Base-by-base conservation (phyloP, 2,113 vertebrate genomes). In the Lutjanus erythropterus region DNA sequence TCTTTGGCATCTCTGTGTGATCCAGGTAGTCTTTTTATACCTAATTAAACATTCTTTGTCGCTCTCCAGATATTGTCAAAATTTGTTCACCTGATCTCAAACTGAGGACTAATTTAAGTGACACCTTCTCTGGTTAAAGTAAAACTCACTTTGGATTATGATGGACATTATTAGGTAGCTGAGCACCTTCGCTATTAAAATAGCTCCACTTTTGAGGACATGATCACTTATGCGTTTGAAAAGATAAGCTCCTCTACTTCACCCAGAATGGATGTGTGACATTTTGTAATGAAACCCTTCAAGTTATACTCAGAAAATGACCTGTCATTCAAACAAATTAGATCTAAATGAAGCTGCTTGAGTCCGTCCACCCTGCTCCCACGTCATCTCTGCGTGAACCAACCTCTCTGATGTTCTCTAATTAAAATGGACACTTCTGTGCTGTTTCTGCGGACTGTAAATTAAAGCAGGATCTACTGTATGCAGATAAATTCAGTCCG, bases 251-350 rank as follows among this genome's bases (percentile, higher is more conserved):
- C 74, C 33, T 66, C 74, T 66, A 42, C 72, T 68, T 78, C 79
- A 67, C 75, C 61, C 81, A 79, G 81, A 84, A 79, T 85, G 71
- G 52, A 87, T 66, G 27, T 46, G 33, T 82, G 87, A 84, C 87
- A 70, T 77, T 47, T 82, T 86, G 61, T 84, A 86, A 84, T 87
- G 83, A 87, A 87, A 86, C 47, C 80, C 82, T 87, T 88, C 60
- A 81, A 78, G 82, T 88, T 72, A 1, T 33, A 47, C 70, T 77
- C 72, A 1, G 78, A 81, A 88, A 89, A 89, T 79, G 88, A 89
- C 78, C 88, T 82, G 88, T 76, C 85, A 88, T 86, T 92, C 84
- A 88, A 86, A 85, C 76, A 89, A 88, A 89, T 86, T 74, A 67
- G 81, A 83, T 86, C 79, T 85, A 86, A 88, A 88, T 86, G 74